phyloP scores from a whole-genome alignment of 2,888 invertebrate species.

The Molanna angustata region DNA sequence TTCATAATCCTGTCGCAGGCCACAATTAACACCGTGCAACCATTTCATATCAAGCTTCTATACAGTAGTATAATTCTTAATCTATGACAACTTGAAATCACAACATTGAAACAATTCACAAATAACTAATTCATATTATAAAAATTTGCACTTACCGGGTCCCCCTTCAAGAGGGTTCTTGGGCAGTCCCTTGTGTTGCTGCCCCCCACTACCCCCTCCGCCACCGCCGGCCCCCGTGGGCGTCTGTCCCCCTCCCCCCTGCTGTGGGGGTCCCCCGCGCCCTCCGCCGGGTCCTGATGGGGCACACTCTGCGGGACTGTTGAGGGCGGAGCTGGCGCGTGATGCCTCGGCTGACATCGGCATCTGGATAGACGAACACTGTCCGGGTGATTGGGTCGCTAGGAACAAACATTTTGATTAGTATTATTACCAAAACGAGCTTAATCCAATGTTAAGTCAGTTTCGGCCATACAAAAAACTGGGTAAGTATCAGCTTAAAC shows the following conservation, averaged over 20 bases:
- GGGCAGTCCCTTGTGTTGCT: slow-evolving; percentile 39
- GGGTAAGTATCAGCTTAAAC: too few relatives aligned
- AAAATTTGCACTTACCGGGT: slow-evolving; percentile 40
- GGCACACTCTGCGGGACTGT: slow-evolving; percentile 44
- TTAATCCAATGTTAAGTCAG: too few relatives aligned
- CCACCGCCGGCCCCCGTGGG: not conserved
- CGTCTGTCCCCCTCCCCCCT: slow-evolving; percentile 8
- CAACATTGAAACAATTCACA: not conserved
- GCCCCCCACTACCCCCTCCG: not conserved
- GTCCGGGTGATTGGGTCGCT: slow-evolving; percentile 50
- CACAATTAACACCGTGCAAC: too few relatives aligned
- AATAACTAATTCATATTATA: not conserved
- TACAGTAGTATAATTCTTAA: too few relatives aligned
- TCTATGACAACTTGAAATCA: not conserved
- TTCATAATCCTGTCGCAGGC: too few relatives aligned
- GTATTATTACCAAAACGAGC: too few relatives aligned
- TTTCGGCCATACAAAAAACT: too few relatives aligned
- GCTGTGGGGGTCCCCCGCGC: slow-evolving; percentile 1
- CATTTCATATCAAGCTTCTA: too few relatives aligned
- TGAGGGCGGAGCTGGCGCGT: slow-evolving; percentile 49
- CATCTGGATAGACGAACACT: slow-evolving; percentile 46
- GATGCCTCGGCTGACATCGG: slow-evolving; percentile 54
- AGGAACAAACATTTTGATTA: slow-evolving; percentile 16
- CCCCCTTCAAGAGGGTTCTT: slow-evolving; percentile 49
- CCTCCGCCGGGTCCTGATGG: slow-evolving; percentile 38